These are phyloP conservation scores for Oreochromis spilurus DNA, from an alignment of 2,113 vertebrate species.

Conservation along the genomic window DNA sequence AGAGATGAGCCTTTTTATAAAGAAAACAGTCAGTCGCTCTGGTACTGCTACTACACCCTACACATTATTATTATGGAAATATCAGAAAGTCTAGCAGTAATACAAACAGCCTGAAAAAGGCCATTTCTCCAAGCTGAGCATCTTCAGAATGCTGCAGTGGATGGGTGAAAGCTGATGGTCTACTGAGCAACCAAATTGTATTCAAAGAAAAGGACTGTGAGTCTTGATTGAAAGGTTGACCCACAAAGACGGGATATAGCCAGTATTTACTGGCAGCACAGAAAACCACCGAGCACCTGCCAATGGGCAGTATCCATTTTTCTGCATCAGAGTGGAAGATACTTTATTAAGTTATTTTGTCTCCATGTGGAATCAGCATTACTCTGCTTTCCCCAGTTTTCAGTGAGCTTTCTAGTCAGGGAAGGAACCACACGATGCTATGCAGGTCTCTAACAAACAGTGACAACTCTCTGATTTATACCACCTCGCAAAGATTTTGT, in stretches of 20 bases:
- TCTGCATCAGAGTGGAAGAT: background rate
- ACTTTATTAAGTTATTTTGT: background rate
- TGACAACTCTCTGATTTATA: background rate
- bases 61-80: background rate
- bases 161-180: slow-evolving; percentile 30
- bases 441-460: slow-evolving; percentile 8
- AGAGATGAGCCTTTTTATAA: background rate
- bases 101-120: background rate
- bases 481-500: background rate
- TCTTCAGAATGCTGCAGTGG: background rate
- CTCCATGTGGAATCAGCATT: background rate
- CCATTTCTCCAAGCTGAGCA: background rate
- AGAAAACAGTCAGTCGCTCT: background rate
- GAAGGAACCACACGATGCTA: background rate
- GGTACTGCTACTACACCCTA: background rate
- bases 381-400: background rate
- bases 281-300: background rate
- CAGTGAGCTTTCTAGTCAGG: background rate
- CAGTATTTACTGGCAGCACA: background rate
- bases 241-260: background rate
- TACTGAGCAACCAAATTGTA: slow-evolving; percentile 8
- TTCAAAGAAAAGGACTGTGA: background rate
- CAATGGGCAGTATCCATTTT: background rate
- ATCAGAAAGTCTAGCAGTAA: background rate
- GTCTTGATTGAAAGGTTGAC: background rate